Conservation (phyloP, 2,888 invertebrate genomes). For the Teinopalpus imperialis region DNA sequence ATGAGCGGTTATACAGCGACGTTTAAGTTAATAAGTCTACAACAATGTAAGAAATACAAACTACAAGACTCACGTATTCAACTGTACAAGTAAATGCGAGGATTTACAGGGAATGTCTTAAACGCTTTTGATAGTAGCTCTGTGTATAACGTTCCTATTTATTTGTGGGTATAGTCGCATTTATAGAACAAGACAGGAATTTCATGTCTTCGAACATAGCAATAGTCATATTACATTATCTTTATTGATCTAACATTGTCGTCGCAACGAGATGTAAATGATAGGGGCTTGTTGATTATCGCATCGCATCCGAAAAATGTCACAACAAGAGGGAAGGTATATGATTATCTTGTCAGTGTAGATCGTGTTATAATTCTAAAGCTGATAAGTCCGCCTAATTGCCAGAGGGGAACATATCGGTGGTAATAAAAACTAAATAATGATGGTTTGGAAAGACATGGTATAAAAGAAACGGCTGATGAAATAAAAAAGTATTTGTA, state of each 20-base stretch:
- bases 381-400: too few relatives aligned
- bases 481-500: too few relatives aligned
- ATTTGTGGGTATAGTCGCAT: neutral
- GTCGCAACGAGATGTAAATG: conserved; percentile 2
- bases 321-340: conserved; percentile 11
- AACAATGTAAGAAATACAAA: conserved; percentile 16
- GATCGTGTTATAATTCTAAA: conserved; percentile 31
- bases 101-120: conserved; percentile 1
- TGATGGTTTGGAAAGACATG: too few relatives aligned
- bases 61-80: neutral
- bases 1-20: neutral
- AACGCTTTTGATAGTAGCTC: too few relatives aligned
- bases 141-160: neutral
- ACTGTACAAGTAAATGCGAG: neutral
- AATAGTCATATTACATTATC: neutral
- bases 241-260: conserved; percentile 3
- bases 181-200: neutral
- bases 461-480: too few relatives aligned
- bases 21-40: conserved; percentile 12
- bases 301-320: conserved; percentile 7
- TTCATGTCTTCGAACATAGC: neutral
- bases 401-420: too few relatives aligned
- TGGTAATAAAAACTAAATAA: too few relatives aligned
- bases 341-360: conserved; percentile 17
- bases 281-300: neutral